Conservation (phyloP, 2,797 vertebrate species). For the Myripristis jacobus region DNA sequence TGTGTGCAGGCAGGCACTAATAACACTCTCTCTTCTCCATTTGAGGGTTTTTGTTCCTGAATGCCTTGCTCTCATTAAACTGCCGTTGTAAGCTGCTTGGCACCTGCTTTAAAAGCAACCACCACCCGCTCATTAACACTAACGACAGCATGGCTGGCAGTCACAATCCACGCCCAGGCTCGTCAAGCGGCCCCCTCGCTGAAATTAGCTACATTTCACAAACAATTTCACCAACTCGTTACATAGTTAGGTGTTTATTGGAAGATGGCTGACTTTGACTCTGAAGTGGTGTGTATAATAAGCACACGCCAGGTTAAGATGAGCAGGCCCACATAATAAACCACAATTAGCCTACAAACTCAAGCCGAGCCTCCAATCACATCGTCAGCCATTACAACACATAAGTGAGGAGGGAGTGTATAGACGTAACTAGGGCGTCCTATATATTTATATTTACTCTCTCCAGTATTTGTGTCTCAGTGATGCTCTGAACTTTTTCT, state of each 20-base stretch:
- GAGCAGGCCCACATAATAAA: constrained; percentile 74
- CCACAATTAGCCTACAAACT: constrained; percentile 72
- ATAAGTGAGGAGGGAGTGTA: constrained; percentile 34
- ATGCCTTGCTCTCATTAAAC: constrained; percentile 83
- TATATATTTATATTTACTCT: constrained; percentile 38
- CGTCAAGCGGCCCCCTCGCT: constrained; percentile 70
- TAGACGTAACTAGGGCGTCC: constrained; percentile 13
- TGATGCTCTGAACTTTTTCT: constrained; percentile 40
- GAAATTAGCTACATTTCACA: constrained; percentile 85
- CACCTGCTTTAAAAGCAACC: constrained; percentile 83
- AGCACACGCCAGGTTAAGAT: constrained; percentile 75
- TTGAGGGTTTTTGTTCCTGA: constrained; percentile 74
- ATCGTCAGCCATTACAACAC: constrained; percentile 19
- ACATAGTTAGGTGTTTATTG: constrained; percentile 83
- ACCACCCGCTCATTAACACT: constrained; percentile 83
- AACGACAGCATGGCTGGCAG: constrained; percentile 79
- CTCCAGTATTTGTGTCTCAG: not conserved
- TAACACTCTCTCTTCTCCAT: constrained; percentile 76
- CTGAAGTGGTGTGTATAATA: constrained; percentile 65
- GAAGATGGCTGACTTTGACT: constrained; percentile 74
- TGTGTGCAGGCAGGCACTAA: constrained; percentile 67
- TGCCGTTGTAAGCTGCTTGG: constrained; percentile 78
- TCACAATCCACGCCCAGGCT: constrained; percentile 72
- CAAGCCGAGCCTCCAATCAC: constrained; percentile 44
- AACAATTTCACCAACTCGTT: constrained; percentile 84